Conservation (phyloP, 2,797 vertebrate species). For the Myiotriccus ornatus region DNA sequence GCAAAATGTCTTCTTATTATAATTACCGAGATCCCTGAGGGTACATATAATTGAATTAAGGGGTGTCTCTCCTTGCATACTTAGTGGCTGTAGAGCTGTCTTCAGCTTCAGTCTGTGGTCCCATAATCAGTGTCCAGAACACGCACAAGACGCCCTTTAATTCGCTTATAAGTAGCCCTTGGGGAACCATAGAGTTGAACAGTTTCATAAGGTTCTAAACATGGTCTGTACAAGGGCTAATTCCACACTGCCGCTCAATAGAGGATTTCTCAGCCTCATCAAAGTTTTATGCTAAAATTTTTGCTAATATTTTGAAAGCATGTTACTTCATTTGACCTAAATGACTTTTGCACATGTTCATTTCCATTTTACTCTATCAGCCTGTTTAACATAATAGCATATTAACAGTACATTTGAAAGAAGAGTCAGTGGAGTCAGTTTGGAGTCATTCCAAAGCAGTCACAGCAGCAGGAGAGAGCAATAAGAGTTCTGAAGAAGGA, state of each 20-base stretch:
- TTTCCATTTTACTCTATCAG: slow-evolving; percentile 63
- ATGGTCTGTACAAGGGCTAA: slow-evolving; percentile 29
- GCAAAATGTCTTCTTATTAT: slow-evolving; percentile 31
- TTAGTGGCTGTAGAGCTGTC: slow-evolving; percentile 54
- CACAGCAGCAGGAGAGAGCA: slow-evolving; percentile 55
- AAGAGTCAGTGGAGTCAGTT: slow-evolving; percentile 62
- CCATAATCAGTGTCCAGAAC: slow-evolving; percentile 58
- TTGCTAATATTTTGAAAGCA: slow-evolving; percentile 68
- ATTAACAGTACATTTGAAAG: slow-evolving; percentile 63
- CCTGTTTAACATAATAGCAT: slow-evolving; percentile 65
- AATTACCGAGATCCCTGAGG: slow-evolving; percentile 40
- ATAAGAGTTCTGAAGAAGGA: slow-evolving; percentile 48
- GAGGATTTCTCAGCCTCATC: slow-evolving; percentile 60
- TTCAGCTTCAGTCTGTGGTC: slow-evolving; percentile 61
- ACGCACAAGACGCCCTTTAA: slow-evolving; percentile 56
- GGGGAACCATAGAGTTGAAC: slow-evolving; percentile 59
- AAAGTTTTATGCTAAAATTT: slow-evolving; percentile 68
- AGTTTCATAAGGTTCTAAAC: slow-evolving; percentile 63
- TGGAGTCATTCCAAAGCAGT: slow-evolving; percentile 62
- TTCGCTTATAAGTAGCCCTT: slow-evolving; percentile 57
- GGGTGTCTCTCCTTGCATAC: slow-evolving; percentile 57
- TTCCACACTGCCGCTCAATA: not conserved
- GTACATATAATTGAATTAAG: slow-evolving; percentile 60
- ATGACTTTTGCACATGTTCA: slow-evolving; percentile 65
- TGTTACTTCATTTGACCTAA: slow-evolving; percentile 66